Percentiles rank a stretch among this genome's conserved stretches.
Evolutionary conservation across 2,888 invertebrate species (phyloP).

Genomic region (Heliconius ethilla): DNA sequence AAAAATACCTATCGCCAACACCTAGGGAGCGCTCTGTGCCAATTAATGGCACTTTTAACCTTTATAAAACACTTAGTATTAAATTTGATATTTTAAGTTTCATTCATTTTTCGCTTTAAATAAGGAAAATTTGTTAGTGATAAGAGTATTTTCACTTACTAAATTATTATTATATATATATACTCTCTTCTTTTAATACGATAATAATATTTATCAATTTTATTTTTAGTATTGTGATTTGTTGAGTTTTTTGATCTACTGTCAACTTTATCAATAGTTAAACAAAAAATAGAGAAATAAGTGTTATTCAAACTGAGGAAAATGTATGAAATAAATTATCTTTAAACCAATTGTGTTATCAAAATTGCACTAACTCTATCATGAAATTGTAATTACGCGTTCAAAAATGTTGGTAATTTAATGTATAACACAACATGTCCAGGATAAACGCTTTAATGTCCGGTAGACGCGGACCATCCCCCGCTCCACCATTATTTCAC

Average conservation of each 20-base stretch:
- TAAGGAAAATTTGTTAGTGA: neutral
- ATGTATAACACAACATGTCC: slow-evolving; percentile 31
- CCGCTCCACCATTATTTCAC: slow-evolving; percentile 46
- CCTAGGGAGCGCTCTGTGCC: neutral
- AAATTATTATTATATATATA: no score
- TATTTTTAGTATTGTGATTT: no score
- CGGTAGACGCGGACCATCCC: slow-evolving; percentile 32
- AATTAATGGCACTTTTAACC: slow-evolving; percentile 10
- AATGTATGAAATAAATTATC: neutral
- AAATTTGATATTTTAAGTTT: neutral
- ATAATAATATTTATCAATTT: no score
- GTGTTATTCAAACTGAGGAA: neutral
- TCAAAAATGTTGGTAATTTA: slow-evolving; percentile 23
- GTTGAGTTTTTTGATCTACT: no score
- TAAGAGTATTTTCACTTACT: neutral
- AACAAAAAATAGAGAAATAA: no score
- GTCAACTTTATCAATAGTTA: no score
- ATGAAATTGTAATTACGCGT: neutral
- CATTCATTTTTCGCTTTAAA: neutral
- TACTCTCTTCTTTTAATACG: no score
- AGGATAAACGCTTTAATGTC: slow-evolving; percentile 44
- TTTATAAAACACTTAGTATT: neutral
- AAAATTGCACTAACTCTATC: neutral
- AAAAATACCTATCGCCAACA: neutral
- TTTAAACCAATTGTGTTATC: neutral